Percentiles rank a stretch among this genome's conserved stretches.
Conservation (phyloP, 2,888 invertebrate species). For the Uropetala carovei region DNA sequence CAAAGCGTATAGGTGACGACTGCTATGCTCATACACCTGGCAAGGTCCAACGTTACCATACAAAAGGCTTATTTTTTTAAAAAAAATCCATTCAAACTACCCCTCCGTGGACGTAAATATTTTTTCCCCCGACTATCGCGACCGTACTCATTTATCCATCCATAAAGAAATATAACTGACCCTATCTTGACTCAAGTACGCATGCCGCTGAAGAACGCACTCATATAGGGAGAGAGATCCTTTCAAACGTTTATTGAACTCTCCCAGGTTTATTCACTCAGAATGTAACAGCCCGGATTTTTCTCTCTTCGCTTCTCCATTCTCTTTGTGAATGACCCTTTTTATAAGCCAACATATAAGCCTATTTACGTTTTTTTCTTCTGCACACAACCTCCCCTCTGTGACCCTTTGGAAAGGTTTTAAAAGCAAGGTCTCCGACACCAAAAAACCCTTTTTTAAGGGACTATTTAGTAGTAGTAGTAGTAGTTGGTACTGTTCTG, state of each 20-base stretch:
- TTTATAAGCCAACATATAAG: constrained; percentile 31
- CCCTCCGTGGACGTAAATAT: too few relatives aligned
- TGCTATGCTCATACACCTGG: too few relatives aligned
- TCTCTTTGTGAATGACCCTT: constrained; percentile 32
- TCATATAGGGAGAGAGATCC: neutral
- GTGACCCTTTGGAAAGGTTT: constrained; percentile 26
- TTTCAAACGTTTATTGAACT: neutral
- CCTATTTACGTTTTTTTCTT: constrained; percentile 34
- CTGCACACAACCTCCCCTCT: too few relatives aligned
- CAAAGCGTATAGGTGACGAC: too few relatives aligned
- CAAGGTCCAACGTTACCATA: too few relatives aligned
- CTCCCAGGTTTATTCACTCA: constrained; percentile 5
- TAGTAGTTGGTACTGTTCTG: constrained; percentile 21
- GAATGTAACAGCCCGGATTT: constrained; percentile 1
- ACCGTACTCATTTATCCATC: too few relatives aligned
- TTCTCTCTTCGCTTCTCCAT: neutral
- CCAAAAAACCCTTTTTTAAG: neutral
- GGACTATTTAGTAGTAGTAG: constrained; percentile 31
- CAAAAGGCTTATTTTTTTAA: too few relatives aligned
- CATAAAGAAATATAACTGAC: neutral
- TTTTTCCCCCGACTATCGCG: too few relatives aligned
- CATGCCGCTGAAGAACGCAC: constrained; percentile 2
- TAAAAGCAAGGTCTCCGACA: neutral
- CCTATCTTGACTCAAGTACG: neutral
- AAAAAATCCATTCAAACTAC: too few relatives aligned